These are phyloP conservation scores for Druceiella hillmani DNA, from an alignment of 2,888 invertebrate species.

Conservation along the genomic window DNA sequence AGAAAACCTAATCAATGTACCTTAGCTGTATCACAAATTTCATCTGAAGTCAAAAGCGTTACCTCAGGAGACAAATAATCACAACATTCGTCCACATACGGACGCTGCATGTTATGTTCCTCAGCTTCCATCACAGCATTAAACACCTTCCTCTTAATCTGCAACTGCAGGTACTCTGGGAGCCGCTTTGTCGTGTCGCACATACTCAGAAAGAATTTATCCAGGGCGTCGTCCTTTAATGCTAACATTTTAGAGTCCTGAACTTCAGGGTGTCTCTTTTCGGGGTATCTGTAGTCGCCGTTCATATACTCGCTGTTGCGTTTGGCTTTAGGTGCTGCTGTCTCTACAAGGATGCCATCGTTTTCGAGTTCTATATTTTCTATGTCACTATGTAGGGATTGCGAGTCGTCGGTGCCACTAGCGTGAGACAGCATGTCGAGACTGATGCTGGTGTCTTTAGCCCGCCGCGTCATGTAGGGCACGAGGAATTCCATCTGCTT, in stretches of 20 bases:
- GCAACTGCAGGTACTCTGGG: slow-evolving; percentile 8
- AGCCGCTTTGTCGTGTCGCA: slow-evolving; percentile 9
- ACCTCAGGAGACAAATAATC: no score
- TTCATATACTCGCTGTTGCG: neutral
- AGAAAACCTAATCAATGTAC: no score
- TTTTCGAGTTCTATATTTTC: neutral
- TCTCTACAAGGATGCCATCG: neutral
- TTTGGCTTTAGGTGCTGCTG: neutral
- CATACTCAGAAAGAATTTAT: slow-evolving; percentile 13
- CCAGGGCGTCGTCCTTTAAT: neutral
- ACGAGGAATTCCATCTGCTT: slow-evolving; percentile 5
- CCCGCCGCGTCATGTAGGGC: neutral
- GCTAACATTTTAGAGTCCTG: neutral
- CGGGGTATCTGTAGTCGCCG: neutral
- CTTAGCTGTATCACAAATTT: no score
- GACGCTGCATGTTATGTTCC: slow-evolving; percentile 1
- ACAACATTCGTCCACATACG: no score
- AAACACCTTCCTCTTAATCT: slow-evolving; percentile 13
- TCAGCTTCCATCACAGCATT: slow-evolving; percentile 11
- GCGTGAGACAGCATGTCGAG: neutral
- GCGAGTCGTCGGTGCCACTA: neutral
- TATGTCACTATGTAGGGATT: no score
- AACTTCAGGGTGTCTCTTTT: neutral
- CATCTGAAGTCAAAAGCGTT: no score
- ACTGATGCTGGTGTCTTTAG: neutral